Conservation (phyloP, 2,888 invertebrate genomes). For the Lordiphosa andalusiaca region DNA sequence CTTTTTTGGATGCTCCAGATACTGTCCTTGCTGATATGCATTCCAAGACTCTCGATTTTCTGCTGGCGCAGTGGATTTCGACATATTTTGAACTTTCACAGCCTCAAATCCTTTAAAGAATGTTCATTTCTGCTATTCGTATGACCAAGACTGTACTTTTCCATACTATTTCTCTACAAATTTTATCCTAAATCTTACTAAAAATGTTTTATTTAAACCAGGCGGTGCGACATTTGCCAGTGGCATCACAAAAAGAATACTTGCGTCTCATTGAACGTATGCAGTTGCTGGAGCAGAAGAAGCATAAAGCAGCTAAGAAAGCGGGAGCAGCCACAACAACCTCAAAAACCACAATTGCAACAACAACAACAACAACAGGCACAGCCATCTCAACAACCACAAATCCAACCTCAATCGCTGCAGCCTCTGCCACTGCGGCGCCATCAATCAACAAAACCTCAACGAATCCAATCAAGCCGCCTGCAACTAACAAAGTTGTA, state of each 20-base stretch:
- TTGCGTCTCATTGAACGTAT: slow-evolving; percentile 78
- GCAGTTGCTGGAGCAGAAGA: slow-evolving; percentile 76
- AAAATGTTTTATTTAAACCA: slow-evolving; percentile 21
- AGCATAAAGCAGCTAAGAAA: slow-evolving; percentile 11
- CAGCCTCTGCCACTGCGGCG: not conserved
- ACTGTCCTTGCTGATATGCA: too few species aligned
- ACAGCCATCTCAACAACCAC: too few species aligned
- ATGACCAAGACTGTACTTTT: too few species aligned
- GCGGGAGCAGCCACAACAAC: not conserved
- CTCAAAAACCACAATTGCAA: not conserved
- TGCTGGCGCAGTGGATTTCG: too few species aligned
- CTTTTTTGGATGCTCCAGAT: too few species aligned
- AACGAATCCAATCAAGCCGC: not conserved
- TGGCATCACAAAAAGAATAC: slow-evolving; percentile 79
- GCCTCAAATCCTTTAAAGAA: too few species aligned
- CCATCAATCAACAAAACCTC: not conserved
- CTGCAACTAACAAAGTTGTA: not conserved
- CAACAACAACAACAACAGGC: too few species aligned
- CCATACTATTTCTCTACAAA: too few species aligned
- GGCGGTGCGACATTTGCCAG: slow-evolving; percentile 80
- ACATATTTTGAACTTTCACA: too few species aligned
- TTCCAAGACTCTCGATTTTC: too few species aligned
- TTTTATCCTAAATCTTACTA: not conserved
- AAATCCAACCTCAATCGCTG: too few species aligned
- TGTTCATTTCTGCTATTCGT: too few species aligned